Base-by-base conservation (phyloP, 2,113 vertebrate species). In the Hirundichthys speculiger region DNA sequence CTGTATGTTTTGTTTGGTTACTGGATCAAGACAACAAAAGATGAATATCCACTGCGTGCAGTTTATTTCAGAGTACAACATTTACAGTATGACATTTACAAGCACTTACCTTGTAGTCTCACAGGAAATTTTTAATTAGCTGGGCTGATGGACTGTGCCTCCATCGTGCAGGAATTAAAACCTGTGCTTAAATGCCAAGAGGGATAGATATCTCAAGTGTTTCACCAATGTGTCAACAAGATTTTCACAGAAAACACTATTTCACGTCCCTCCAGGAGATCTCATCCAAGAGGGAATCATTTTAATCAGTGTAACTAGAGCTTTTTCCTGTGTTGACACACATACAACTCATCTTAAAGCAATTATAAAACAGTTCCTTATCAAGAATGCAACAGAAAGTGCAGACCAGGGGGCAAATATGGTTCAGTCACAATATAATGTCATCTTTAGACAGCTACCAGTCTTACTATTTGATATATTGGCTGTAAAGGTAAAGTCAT, bases 351-450 rank as follows among this genome's bases (percentile, higher is more conserved):
- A 47, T 79, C 69, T 69, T 13, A 55, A 15, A 56, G 47, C 67
- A 30, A 75, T 70, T 73, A 73, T 48, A 30, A 71, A 78, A 68
- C 68, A 51, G 77, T 64, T 50, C 30, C 51, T 75, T 78, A 64
- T 77, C 67, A 57, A 61, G 30, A 63, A 64, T 40, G 59, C 47
- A 57, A 39, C 67, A 59, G 47, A 20, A 13, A 55, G 41, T 13
- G 11, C 6, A 53, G 21, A 51, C 65, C 73, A 34, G 62, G 63
- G 81, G 56, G 15, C n/a, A 59, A 50, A 67, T 43, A 42, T 66
- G 42, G 13, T 69, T 16, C 57, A 56, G n/a, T 55, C 43, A 63
- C 61, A 50, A 61, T 57, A 27, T 60, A 38, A 52, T 60, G 42
- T 39, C 21, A 2, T 13, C 55, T 30, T 43, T 52, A 24, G 43